Conservation (phyloP, 2,888 invertebrate genomes). For the Laspeyria flexula region DNA sequence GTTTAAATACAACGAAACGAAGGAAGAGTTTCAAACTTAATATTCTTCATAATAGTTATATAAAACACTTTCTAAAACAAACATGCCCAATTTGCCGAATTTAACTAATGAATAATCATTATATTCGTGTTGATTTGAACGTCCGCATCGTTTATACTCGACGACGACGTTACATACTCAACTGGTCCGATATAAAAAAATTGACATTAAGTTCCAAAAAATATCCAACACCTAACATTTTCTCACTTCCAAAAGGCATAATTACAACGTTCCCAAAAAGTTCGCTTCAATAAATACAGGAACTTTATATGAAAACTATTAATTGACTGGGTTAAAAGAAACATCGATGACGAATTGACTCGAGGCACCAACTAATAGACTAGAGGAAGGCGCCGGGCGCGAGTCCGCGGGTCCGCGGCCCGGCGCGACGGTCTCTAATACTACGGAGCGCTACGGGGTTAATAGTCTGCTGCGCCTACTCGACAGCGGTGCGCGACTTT, state of each 20-base stretch:
- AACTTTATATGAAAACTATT: slow-evolving; percentile 48
- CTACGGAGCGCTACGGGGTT: slow-evolving; percentile 66
- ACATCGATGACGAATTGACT: slow-evolving; percentile 76
- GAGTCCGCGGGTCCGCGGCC: slow-evolving; percentile 23
- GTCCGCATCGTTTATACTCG: not conserved
- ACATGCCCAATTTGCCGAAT: no score
- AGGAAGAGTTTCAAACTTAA: not conserved
- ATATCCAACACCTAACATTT: slow-evolving; percentile 12
- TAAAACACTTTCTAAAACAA: not conserved
- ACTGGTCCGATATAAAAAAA: slow-evolving; percentile 7
- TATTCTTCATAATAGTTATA: not conserved
- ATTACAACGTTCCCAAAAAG: slow-evolving; percentile 19
- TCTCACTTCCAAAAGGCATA: slow-evolving; percentile 17
- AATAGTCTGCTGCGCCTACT: slow-evolving; percentile 66
- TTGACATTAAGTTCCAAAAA: not conserved
- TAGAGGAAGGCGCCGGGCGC: slow-evolving; percentile 47
- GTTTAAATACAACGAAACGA: no score
- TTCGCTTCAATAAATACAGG: slow-evolving; percentile 32
- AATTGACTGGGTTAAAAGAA: slow-evolving; percentile 81
- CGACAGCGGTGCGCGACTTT: slow-evolving; percentile 80
- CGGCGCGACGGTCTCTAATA: slow-evolving; percentile 32
- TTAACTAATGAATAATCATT: not conserved
- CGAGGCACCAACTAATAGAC: slow-evolving; percentile 74
- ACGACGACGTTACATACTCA: not conserved
- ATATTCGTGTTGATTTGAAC: not conserved